Base-by-base conservation (phyloP, 1,140 invertebrate species). In the Bilobella aurantiaca region DNA sequence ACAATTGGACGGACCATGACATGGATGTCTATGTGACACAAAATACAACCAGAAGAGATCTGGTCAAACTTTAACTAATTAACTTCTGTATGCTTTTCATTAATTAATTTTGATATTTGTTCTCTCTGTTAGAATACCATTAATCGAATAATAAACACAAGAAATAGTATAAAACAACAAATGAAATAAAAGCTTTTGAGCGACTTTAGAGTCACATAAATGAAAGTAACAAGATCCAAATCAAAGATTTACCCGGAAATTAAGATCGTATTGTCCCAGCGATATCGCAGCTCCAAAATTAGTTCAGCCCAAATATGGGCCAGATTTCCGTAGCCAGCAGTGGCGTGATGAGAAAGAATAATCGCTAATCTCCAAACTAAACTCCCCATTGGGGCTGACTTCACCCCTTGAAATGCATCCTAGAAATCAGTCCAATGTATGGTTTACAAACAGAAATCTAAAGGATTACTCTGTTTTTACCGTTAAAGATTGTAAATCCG, bases 1-100 rank as follows among this genome's bases (percentile, higher is more conserved):
- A 93, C 75, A 93, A 92, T 76, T 94, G 91, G 91, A 95, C 91
- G 60, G 92, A 95, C 77, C 90, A 94, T 76, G 91, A 94, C 75
- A 91, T 93, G 87, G 91, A 95, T 71, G 92, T 94, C 73, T 95
- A 95, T 78, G 91, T 93, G 84, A 87, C 90, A 62, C 83, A 91
- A 73, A 93, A 93, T 79, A 86, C 89, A 61, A 92, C 90, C 18
- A 86, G 89, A 47, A 83, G 90, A 73, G 87, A 87, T 73, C 79
- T 91, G 67, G 88, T 92, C 72, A 89, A 89, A 70, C 84, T 91
- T 78, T 89, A 85, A 84, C 46, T 49, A n/a, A n/a, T n/a, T n/a
- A n/a, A n/a, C n/a, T 63, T 49, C 28, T 57, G 23, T 64, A n/a
- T n/a, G n/a, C n/a, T n/a, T n/a, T n/a, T n/a, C n/a, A n/a, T n/a